Conservation (phyloP, 2,113 vertebrate genomes). For the Agelaius tricolor region DNA sequence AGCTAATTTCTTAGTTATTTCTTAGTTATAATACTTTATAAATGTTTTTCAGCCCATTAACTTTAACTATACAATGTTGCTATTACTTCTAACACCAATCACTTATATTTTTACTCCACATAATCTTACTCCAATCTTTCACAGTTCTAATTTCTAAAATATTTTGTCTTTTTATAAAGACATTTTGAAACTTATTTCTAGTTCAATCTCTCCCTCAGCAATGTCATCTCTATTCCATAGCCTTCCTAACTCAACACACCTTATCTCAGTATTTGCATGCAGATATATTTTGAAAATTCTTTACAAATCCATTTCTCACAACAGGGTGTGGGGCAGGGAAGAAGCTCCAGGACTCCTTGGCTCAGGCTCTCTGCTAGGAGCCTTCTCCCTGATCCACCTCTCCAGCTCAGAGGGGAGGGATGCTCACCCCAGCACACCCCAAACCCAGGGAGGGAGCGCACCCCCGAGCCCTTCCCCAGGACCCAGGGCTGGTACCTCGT, state of each 20-base stretch:
- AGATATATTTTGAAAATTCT: background rate
- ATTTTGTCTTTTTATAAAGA: background rate
- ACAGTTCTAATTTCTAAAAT: background rate
- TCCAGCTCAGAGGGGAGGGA: background rate
- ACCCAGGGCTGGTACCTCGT: constrained; percentile 76
- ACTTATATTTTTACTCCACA: background rate
- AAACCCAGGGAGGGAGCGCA: background rate
- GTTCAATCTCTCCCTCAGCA: background rate
- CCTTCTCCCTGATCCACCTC: background rate
- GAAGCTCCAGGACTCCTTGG: background rate
- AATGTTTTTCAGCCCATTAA: background rate
- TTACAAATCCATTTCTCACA: background rate
- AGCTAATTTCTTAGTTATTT: background rate
- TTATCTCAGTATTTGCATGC: background rate
- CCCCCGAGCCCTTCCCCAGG: background rate
- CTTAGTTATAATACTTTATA: background rate
- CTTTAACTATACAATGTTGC: background rate
- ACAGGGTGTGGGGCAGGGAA: background rate
- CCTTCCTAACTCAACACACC: background rate
- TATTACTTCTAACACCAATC: background rate
- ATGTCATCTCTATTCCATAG: background rate
- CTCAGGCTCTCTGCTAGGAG: background rate
- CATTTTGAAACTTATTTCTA: background rate
- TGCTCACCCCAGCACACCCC: background rate
- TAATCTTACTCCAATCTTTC: background rate